Conservation (phyloP, 2,888 invertebrate genomes). For the Lymantria dispar region DNA sequence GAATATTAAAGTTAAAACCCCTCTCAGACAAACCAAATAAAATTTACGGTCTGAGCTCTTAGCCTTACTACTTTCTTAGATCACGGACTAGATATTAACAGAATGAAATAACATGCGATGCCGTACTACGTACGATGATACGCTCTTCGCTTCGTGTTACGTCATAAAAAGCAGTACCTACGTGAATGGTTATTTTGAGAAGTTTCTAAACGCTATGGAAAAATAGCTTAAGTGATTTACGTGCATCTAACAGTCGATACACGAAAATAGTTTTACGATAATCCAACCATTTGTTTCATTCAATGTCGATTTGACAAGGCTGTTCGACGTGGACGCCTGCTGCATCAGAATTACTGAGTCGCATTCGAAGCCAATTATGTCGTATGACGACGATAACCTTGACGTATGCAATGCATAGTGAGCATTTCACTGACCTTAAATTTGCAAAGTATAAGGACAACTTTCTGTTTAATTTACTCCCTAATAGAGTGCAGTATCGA, state of each 20-base stretch:
- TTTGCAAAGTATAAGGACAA: too few relatives aligned
- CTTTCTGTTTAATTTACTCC: too few relatives aligned
- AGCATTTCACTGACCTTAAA: too few relatives aligned
- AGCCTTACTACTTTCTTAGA: constrained; percentile 14
- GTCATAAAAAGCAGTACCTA: constrained; percentile 52
- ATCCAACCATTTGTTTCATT: constrained; percentile 38
- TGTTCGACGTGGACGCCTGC: constrained; percentile 38
- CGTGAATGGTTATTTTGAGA: constrained; percentile 63
- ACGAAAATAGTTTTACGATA: constrained; percentile 71
- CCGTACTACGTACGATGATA: constrained; percentile 10
- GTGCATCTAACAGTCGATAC: constrained; percentile 53
- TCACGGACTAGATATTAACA: constrained; percentile 11
- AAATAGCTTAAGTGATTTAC: constrained; percentile 69
- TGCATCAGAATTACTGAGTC: constrained; percentile 19
- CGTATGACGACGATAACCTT: not conserved
- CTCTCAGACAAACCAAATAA: constrained; percentile 6
- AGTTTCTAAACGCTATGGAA: constrained; percentile 56
- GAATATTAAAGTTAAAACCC: constrained; percentile 6
- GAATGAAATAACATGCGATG: constrained; percentile 7
- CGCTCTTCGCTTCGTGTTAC: constrained; percentile 37
- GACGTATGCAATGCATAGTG: too few relatives aligned
- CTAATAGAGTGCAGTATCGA: too few relatives aligned
- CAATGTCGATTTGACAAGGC: constrained; percentile 23
- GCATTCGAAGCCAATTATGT: not conserved
- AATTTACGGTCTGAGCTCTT: constrained; percentile 7